Evolutionary conservation across 1,140 invertebrate species (phyloP).

Genomic region (Pogonomyrmex californicus): DNA sequence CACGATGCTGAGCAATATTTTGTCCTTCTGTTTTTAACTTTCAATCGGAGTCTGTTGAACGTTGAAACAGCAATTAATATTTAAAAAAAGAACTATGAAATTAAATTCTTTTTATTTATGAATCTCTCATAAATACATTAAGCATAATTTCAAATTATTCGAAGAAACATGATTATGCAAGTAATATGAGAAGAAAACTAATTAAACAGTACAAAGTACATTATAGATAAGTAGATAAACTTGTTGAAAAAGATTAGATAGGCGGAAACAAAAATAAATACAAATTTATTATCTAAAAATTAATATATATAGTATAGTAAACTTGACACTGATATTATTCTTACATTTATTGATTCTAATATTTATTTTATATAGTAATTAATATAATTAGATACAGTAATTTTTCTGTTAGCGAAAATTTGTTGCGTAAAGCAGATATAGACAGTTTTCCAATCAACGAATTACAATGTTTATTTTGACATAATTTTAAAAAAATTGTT

Average conservation of each 20-base stretch:
- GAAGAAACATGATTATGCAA: not conserved
- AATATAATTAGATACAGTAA: not conserved
- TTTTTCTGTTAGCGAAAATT: not conserved
- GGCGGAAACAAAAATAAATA: constrained; percentile 8
- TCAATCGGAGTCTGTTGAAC: not conserved
- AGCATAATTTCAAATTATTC: not conserved
- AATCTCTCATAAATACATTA: not conserved
- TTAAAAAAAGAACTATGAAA: not conserved
- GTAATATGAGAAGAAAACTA: constrained; percentile 11
- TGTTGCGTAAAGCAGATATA: not conserved
- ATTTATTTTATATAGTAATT: constrained; percentile 1
- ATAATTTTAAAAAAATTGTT: not conserved
- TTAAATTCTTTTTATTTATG: not conserved
- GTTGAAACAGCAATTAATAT: not conserved
- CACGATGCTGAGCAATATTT: not conserved
- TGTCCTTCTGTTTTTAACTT: not conserved
- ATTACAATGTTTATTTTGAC: not conserved
- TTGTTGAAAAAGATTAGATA: constrained; percentile 11
- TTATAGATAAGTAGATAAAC: constrained; percentile 41
- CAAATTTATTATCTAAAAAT: not conserved
- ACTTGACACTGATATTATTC: not conserved
- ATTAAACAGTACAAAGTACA: constrained; percentile 35
- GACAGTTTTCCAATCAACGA: not conserved
- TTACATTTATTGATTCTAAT: not conserved
- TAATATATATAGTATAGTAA: not conserved